Evolutionary conservation across 2,888 invertebrate species (phyloP).

Genomic region (Hypomecis atomaria): DNA sequence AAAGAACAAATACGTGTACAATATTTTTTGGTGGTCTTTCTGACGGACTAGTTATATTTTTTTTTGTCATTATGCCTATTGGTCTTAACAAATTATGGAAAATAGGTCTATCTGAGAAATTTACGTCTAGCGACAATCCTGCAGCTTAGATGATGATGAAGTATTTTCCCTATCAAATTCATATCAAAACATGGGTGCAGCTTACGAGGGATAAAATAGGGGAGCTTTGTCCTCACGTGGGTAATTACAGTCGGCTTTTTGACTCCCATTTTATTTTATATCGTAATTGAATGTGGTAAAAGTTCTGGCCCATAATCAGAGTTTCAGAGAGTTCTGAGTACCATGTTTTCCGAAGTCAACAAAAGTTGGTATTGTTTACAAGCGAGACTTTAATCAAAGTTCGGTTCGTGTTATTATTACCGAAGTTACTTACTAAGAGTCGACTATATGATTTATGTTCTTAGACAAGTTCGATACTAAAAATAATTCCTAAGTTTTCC

Average conservation of each 20-base stretch:
- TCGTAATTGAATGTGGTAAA: constrained; percentile 43
- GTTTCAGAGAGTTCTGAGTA: constrained; percentile 35
- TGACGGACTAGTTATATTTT: too few relatives aligned
- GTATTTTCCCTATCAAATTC: constrained; percentile 62
- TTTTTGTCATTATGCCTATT: too few relatives aligned
- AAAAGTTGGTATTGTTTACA: constrained; percentile 24
- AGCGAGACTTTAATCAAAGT: constrained; percentile 21
- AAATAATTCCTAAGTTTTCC: neutral
- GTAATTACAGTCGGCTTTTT: constrained; percentile 67
- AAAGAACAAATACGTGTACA: too few relatives aligned
- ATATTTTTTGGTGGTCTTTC: too few relatives aligned
- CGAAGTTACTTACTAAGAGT: neutral
- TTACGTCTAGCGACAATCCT: too few relatives aligned
- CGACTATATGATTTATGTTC: neutral
- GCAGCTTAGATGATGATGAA: constrained; percentile 23
- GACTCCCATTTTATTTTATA: constrained; percentile 59
- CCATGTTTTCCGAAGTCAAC: constrained; percentile 29
- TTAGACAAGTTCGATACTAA: neutral
- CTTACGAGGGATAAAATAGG: constrained; percentile 51
- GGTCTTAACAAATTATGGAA: too few relatives aligned
- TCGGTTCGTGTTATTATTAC: neutral
- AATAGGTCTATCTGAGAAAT: too few relatives aligned
- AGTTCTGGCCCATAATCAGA: constrained; percentile 43
- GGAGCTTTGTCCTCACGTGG: constrained; percentile 54
- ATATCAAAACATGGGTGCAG: constrained; percentile 66